These are phyloP conservation scores for Acanthurus lineatus DNA, from an alignment of 2,797 vertebrate genomes.

Conservation along the genomic window DNA sequence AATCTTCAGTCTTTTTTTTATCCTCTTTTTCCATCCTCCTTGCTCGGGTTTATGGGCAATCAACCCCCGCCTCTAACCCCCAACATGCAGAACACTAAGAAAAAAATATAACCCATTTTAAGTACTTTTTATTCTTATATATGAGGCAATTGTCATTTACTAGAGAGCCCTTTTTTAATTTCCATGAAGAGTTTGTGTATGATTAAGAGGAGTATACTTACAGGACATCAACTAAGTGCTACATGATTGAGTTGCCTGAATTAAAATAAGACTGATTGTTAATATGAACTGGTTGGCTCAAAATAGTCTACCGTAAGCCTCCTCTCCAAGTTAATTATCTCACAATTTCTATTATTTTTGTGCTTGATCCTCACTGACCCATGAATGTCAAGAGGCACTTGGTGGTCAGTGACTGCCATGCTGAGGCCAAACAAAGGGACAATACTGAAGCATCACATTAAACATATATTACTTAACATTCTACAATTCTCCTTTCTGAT, in stretches of 20 bases:
- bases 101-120: not conserved
- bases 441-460: not conserved
- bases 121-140: not conserved
- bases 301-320: not conserved
- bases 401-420: not conserved
- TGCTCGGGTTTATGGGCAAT: not conserved
- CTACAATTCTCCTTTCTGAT: not conserved
- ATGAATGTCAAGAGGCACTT: conserved; percentile 11
- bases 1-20: conserved; percentile 8
- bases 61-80: not conserved
- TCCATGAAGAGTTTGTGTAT: not conserved
- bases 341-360: not conserved
- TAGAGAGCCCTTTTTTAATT: not conserved
- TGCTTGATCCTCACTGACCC: conserved; percentile 23
- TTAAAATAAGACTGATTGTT: not conserved
- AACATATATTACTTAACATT: not conserved
- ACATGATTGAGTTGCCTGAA: conserved; percentile 18
- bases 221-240: conserved; percentile 4
- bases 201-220: conserved; percentile 5
- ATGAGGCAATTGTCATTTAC: not conserved
- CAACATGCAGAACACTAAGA: not conserved
- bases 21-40: not conserved
- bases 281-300: not conserved
- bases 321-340: conserved; percentile 21
- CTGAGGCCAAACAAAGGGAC: not conserved